A percentile compares a stretch with the other conserved stretches of the same genome.
Conservation (phyloP, 2,888 invertebrate genomes). For the Drosophila seclusa region DNA sequence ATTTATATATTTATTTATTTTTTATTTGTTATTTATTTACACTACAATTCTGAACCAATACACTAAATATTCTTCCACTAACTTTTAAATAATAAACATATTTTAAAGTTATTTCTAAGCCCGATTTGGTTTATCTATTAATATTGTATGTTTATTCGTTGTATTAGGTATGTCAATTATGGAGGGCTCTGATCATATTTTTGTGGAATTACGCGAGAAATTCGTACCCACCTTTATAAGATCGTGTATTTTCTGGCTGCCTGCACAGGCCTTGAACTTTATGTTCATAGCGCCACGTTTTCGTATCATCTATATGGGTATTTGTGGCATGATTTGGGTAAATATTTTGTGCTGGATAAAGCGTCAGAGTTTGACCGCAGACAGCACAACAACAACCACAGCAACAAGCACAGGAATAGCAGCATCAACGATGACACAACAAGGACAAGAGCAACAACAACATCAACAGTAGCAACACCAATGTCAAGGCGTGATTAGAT, state of each 20-base stretch:
- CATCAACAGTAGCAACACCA: conserved; percentile 1
- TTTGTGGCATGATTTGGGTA: conserved; percentile 92
- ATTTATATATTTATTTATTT: background rate
- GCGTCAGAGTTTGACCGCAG: conserved; percentile 84
- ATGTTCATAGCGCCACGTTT: conserved; percentile 89
- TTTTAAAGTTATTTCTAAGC: background rate
- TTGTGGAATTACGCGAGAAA: conserved; percentile 90
- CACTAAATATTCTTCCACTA: background rate
- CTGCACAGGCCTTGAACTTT: conserved; percentile 92
- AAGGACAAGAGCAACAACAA: conserved; percentile 11
- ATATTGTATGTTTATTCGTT: background rate
- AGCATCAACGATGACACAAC: conserved; percentile 2
- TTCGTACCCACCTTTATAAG: conserved; percentile 89
- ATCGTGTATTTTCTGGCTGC: conserved; percentile 94
- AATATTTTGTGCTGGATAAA: conserved; percentile 94
- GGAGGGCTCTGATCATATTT: conserved; percentile 89
- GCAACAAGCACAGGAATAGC: background rate
- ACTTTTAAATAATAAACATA: background rate
- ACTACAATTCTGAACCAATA: background rate
- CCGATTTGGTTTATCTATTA: background rate
- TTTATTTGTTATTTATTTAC: background rate
- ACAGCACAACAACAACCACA: conserved; percentile 3
- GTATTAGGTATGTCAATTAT: conserved; percentile 90
- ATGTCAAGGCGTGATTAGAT: conserved; percentile 48
- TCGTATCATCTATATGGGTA: conserved; percentile 91